Conservation (phyloP, 1,140 invertebrate genomes). For the Panulirus ornatus region DNA sequence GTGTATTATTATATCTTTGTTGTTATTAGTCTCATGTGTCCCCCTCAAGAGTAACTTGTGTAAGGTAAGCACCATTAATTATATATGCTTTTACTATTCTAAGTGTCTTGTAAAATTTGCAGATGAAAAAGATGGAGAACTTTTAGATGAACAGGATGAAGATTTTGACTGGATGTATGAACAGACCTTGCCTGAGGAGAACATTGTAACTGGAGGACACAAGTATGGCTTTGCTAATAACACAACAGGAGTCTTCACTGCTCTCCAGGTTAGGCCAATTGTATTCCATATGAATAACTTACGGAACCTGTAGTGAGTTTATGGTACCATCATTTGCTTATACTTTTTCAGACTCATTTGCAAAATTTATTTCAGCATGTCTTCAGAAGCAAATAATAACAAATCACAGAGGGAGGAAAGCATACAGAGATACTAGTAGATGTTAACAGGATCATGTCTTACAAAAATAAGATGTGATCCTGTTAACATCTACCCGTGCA, state of each 20-base stretch:
- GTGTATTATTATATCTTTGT: too few relatives aligned
- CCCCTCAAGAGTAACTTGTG: too few relatives aligned
- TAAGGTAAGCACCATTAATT: too few relatives aligned
- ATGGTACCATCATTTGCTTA: not conserved
- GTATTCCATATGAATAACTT: not conserved
- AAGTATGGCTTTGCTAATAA: constrained; percentile 65
- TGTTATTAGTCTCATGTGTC: too few relatives aligned
- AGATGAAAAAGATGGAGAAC: not conserved
- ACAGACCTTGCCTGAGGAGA: constrained; percentile 52
- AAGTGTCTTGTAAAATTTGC: not conserved
- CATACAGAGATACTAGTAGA: not conserved
- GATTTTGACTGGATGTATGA: constrained; percentile 52
- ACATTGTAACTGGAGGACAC: constrained; percentile 48
- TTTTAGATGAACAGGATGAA: constrained; percentile 14
- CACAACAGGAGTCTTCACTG: constrained; percentile 46
- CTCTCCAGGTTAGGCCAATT: constrained; percentile 49
- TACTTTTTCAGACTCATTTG: not conserved
- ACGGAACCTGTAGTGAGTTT: not conserved
- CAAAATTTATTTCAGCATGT: not conserved
- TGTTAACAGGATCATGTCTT: not conserved
- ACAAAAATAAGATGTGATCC: too few relatives aligned
- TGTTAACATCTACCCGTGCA: not conserved
- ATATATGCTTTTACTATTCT: not conserved
- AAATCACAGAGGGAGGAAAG: too few relatives aligned
- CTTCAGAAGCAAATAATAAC: too few relatives aligned